These are phyloP conservation scores for Dione vanillae DNA, from an alignment of 2,888 invertebrate genomes.

Conservation along the genomic window DNA sequence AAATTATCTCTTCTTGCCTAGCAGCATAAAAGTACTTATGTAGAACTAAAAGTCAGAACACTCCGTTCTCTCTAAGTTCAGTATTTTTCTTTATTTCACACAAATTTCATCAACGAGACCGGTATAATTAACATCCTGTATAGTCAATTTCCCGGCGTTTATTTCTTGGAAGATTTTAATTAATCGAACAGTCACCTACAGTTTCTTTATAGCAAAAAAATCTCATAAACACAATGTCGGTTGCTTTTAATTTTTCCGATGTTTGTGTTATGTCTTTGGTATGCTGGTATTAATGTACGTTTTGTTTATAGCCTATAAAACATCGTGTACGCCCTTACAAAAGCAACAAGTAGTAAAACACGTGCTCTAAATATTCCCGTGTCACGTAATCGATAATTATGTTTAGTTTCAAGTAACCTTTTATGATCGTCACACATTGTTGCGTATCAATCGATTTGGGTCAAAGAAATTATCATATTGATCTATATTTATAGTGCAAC, in stretches of 20 bases:
- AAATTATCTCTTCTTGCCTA: too few relatives aligned
- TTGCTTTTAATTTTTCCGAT: constrained; percentile 34
- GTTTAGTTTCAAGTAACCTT: constrained; percentile 30
- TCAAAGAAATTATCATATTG: constrained; percentile 3
- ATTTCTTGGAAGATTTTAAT: constrained; percentile 26
- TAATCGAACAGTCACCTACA: constrained; percentile 26
- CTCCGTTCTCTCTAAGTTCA: too few relatives aligned
- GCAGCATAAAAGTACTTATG: too few relatives aligned
- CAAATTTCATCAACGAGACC: neutral
- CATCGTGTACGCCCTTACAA: constrained; percentile 46
- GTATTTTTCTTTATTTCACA: neutral
- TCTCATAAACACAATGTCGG: constrained; percentile 20
- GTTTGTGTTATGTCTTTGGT: constrained; percentile 32
- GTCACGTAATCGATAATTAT: constrained; percentile 47
- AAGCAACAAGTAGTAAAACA: constrained; percentile 47
- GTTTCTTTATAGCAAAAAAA: constrained; percentile 8
- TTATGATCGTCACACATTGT: constrained; percentile 31
- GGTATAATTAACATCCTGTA: neutral
- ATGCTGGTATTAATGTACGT: constrained; percentile 33
- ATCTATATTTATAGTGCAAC: neutral
- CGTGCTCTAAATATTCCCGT: constrained; percentile 52
- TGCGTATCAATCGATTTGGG: neutral
- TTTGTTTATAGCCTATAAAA: constrained; percentile 48
- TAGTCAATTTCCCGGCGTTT: neutral
- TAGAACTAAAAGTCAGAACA: too few relatives aligned